A percentile compares a stretch with the other conserved stretches of the same genome.
Conservation (phyloP, 2,797 vertebrate genomes). For the Scomberomorus guttatus region DNA sequence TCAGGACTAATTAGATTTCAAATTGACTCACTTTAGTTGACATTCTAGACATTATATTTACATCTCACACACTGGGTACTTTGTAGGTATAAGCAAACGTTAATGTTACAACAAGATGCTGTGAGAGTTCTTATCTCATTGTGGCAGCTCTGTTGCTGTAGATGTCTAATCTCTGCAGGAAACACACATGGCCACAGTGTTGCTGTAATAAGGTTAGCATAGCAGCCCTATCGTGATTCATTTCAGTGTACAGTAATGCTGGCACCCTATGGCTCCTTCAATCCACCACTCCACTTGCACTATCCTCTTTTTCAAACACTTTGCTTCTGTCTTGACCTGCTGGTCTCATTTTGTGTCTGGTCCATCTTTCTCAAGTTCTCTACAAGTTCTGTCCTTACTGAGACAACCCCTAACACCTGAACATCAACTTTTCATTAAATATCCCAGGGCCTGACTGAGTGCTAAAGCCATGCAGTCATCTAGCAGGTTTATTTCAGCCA, state of each 20-base stretch:
- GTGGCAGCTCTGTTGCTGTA: no score
- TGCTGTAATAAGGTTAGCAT: no score
- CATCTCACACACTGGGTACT: no score
- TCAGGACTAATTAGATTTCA: no score
- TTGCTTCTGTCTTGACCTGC: background rate
- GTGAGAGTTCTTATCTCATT: no score
- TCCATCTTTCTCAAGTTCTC: background rate
- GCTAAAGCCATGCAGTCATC: constrained; percentile 9
- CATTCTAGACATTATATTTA: no score
- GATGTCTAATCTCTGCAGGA: no score
- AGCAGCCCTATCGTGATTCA: no score
- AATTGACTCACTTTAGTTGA: no score
- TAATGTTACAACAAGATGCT: background rate
- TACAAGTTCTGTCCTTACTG: background rate
- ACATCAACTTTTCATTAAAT: background rate
- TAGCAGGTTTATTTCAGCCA: background rate
- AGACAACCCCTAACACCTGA: background rate
- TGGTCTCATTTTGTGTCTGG: background rate
- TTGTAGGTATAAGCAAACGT: background rate
- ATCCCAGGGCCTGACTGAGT: background rate
- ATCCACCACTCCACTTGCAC: background rate
- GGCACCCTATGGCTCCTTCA: background rate
- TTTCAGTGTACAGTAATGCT: no score
- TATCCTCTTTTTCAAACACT: no score
- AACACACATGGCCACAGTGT: no score